Base-by-base conservation (phyloP, 2,888 invertebrate species). In the Agrotis clavis region DNA sequence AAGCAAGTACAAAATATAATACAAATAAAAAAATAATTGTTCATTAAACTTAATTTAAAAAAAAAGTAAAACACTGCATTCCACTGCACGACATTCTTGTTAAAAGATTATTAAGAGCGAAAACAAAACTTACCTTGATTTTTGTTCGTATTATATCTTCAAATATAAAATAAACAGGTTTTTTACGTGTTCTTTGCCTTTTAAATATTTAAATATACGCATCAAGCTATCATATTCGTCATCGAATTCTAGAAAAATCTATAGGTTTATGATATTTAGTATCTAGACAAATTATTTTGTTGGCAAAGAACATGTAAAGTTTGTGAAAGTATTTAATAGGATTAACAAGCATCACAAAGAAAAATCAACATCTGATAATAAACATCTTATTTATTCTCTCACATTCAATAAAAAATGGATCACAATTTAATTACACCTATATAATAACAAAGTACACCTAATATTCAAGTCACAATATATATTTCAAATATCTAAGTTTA, bases 21-120 rank as follows among this genome's bases (percentile, higher is more conserved):
- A 63, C 56, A 57, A 81, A 64, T 53, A 67, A 50, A 56, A n/a
- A 45, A 41, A 3, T 57, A 11, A 19, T 50, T 54, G 59, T 56
- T 67, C 68, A 60, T 47, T 54, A 68, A 70, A 69, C 67, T 63
- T 74, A 81, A 67, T 65, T 50, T 35, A 25, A 71, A 25, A 45
- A 35, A 45, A 1, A 74, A 67, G 67, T 41, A 76, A 74, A 87
- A 87, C 85, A 89, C 81, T 73, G 85, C 93, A 92, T 90, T 91
- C 91, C 89, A 92, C 88, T 83, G 80, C 84, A 93, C 93, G 88
- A 89, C 91, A 93, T 84, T 79, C 77, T 72, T 84, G 90, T 91
- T 92, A 91, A 77, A 83, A 83, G 70, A 87, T 88, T 87, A 85
- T 83, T 84, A 79, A 71, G 78, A 88, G 83, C 63, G 61, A 78